phyloP scores from a whole-genome alignment of 1,140 invertebrate species.

The Luehdorfia chinensis region DNA sequence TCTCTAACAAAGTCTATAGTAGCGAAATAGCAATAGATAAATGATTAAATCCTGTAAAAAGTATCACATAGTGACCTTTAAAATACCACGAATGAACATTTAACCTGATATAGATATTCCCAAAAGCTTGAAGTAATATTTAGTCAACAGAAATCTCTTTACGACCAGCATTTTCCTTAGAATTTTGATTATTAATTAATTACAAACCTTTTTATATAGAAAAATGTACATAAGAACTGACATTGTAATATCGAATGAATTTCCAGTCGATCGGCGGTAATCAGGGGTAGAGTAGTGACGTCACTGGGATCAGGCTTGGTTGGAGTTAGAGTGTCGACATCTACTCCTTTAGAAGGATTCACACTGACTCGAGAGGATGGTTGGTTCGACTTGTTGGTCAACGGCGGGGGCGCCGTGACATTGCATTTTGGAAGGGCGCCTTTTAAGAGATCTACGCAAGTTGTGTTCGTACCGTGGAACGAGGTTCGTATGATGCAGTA shows the following conservation, averaged over 20 bases:
- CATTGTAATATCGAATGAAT: no score
- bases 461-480: slow-evolving; percentile 98
- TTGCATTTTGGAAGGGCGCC: slow-evolving; percentile 95
- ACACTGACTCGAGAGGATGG: slow-evolving; percentile 94
- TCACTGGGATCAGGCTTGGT: slow-evolving; percentile 93
- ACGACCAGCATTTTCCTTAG: no score
- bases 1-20: no score
- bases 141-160: slow-evolving; percentile 3
- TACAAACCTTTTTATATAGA: no score
- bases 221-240: no score
- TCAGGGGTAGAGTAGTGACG: slow-evolving; percentile 95
- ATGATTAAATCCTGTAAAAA: not conserved
- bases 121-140: slow-evolving; percentile 7
- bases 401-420: slow-evolving; percentile 96
- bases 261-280: slow-evolving; percentile 94
- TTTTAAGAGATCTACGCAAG: slow-evolving; percentile 92
- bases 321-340: slow-evolving; percentile 95
- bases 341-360: slow-evolving; percentile 93
- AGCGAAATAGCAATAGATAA: slow-evolving; percentile 1
- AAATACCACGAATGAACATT: not conserved
- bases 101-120: slow-evolving; percentile 1
- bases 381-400: slow-evolving; percentile 98
- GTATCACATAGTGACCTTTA: not conserved
- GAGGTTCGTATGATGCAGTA: slow-evolving; percentile 85
- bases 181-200: no score